Evolutionary conservation across 2,888 invertebrate species (phyloP), one percentile per base, ranked within the genome.

Genomic region (Xanthorhoe designata): DNA sequence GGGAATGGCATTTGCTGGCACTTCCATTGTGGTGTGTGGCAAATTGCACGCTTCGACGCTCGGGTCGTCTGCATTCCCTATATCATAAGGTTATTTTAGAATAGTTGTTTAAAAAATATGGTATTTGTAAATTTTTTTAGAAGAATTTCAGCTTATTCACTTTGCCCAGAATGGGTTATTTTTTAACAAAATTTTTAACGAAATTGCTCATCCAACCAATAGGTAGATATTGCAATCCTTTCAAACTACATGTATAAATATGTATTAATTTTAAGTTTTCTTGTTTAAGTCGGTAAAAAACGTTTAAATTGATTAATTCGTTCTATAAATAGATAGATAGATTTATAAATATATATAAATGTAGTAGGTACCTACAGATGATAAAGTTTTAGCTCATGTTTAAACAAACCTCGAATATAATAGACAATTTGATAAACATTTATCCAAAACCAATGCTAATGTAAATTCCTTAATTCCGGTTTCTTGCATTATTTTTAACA

Each of bases 401-500:
- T 45, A 47, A 15, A 2, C 47, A 15, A 42, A 47, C 17, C 47
- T 47, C 15, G 47, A 47, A 13, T 47, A 5, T 47, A 17, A 17
- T 8, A 47, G 17, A 2, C 7, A 47, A 17, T 6, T 47, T 17
- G 17, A 47, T 17, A 47, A 15, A 47, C 17, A 17, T 47, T 17
- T 47, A 13, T 6, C 47, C 47, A 15, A 47, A 47, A 47, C 47
- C 47, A 47, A 45, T 47, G 47, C 50, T 47, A 56, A 61, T 61
- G 51, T 47, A 57, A 66, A 61, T 45, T 61, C 57, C 29, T 45
- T 19, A 58, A 63, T 32, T 61, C 29, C 17, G 47, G 42, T 58
- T 61, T 24, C 53, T 9, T 62, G 38, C 61, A 56, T 61, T 56
- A 63, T 64, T 61, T 66, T 66, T 35, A 60, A 61, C 61, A 47